Evolutionary conservation across 2,888 invertebrate species (phyloP).

Genomic region (Rhamnusium bicolor): DNA sequence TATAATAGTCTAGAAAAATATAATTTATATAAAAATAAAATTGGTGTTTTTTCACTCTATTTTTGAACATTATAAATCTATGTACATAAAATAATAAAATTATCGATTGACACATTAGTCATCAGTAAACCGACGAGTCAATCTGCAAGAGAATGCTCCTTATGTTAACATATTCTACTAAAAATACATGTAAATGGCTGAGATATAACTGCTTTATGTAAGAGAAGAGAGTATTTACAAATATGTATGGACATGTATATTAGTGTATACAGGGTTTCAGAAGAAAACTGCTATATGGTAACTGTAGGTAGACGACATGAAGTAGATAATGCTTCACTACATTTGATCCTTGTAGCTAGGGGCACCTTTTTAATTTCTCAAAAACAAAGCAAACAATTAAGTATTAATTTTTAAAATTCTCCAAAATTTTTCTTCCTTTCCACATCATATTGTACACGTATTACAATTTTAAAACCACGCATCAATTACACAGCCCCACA

Average conservation of each 20-base stretch:
- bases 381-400: no score
- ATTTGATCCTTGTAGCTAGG: no score
- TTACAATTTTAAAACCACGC: no score
- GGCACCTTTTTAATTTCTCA: no score
- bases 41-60: constrained; percentile 62
- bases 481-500: no score
- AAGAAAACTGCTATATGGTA: no score
- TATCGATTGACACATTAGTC: constrained; percentile 31
- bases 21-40: constrained; percentile 67
- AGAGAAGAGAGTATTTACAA: constrained; percentile 25
- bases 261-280: neutral
- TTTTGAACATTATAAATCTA: constrained; percentile 40
- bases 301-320: no score
- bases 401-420: no score
- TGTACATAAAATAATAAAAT: constrained; percentile 30
- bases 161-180: neutral
- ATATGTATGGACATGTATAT: neutral
- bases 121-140: neutral
- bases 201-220: neutral
- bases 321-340: no score
- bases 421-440: no score
- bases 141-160: constrained; percentile 25
- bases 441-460: no score
- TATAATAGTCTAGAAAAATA: constrained; percentile 63
- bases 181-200: constrained; percentile 16